These are phyloP conservation scores for Himalopsyche phryganea DNA, from an alignment of 1,140 invertebrate genomes.

Conservation along the genomic window DNA sequence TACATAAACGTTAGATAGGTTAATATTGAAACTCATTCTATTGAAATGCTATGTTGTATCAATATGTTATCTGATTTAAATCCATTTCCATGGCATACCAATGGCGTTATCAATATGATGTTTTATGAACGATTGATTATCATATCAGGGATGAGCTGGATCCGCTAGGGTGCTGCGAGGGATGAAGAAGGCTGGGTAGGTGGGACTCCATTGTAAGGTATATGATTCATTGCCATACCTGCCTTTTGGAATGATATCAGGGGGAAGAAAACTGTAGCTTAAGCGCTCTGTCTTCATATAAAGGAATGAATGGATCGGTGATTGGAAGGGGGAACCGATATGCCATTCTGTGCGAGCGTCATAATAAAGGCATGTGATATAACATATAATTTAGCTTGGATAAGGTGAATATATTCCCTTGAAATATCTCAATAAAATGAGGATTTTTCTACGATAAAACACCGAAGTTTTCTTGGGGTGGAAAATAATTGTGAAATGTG, in stretches of 20 bases:
- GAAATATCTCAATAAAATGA: neutral
- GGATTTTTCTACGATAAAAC: too few relatives aligned
- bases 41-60: too few relatives aligned
- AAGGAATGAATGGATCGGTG: conserved; percentile 33
- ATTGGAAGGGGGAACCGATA: conserved; percentile 21
- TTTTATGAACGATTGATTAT: conserved; percentile 37
- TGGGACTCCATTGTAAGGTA: conserved; percentile 30
- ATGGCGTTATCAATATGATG: conserved; percentile 33
- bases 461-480: too few relatives aligned
- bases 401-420: conserved; percentile 18
- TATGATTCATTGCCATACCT: conserved; percentile 34
- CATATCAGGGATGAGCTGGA: conserved; percentile 30
- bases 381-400: conserved; percentile 26
- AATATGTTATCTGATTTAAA: too few relatives aligned
- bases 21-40: too few relatives aligned
- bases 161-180: neutral
- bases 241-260: conserved; percentile 17
- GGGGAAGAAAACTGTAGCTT: conserved; percentile 29
- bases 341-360: conserved; percentile 4
- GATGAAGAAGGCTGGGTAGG: conserved; percentile 1
- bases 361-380: conserved; percentile 20
- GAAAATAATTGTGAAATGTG: neutral
- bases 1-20: too few relatives aligned
- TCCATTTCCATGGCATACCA: conserved; percentile 2
- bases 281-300: conserved; percentile 32